These are phyloP conservation scores for Tethea ocularis DNA, from an alignment of 2,888 invertebrate species.

Conservation along the genomic window DNA sequence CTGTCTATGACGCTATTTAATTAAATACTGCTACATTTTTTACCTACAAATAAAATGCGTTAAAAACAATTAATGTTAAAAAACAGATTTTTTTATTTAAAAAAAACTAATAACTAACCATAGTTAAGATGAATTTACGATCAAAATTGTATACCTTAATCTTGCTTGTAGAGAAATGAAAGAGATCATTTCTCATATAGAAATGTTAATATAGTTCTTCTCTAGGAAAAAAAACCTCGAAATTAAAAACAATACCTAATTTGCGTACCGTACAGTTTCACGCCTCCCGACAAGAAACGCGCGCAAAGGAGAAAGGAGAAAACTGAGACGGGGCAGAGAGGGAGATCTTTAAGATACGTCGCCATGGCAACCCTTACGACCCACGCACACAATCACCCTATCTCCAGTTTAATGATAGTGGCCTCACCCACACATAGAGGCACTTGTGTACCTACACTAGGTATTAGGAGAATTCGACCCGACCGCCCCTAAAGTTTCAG, in stretches of 20 bases:
- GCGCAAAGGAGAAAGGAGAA: slow-evolving; percentile 82
- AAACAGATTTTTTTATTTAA: too few species aligned
- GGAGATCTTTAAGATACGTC: slow-evolving; percentile 83
- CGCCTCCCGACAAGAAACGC: slow-evolving; percentile 81
- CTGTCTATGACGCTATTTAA: too few species aligned
- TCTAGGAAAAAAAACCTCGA: too few species aligned
- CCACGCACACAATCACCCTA: slow-evolving; percentile 57
- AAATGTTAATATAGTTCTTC: too few species aligned
- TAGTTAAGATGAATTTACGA: too few species aligned
- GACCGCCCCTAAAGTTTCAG: slow-evolving; percentile 76
- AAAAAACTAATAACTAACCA: too few species aligned
- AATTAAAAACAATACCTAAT: slow-evolving; percentile 17
- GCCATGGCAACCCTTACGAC: slow-evolving; percentile 73
- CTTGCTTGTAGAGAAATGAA: too few species aligned
- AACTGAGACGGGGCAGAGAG: slow-evolving; percentile 79
- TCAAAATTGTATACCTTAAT: too few species aligned
- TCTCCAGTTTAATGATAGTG: slow-evolving; percentile 60
- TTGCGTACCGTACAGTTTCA: slow-evolving; percentile 67
- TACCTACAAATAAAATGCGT: too few species aligned
- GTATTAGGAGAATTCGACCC: slow-evolving; percentile 81
- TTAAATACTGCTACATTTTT: too few species aligned
- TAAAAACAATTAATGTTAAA: too few species aligned
- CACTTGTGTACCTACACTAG: slow-evolving; percentile 46
- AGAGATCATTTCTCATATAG: too few species aligned
- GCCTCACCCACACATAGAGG: slow-evolving; percentile 45